Evolutionary conservation across 2,797 vertebrate genomes (phyloP), one percentile per base, ranked within the genome.

Genomic region (Tokudaia tokunoshimensis): DNA sequence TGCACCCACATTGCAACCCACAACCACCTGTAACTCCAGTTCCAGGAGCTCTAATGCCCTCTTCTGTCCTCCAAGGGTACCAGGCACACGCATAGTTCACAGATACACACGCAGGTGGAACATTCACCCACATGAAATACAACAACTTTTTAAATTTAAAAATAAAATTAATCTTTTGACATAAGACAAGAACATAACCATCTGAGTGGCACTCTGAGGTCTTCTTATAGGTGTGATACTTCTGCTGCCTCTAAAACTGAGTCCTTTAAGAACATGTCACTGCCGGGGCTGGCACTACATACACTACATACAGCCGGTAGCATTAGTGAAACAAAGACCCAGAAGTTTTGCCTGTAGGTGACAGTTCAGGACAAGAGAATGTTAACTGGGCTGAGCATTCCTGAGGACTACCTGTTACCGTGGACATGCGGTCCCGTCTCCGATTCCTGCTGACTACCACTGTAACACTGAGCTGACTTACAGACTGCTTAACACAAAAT

Each of bases 351-450:
- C 8, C 8, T 44, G 26, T 31, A 47, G 59, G 59, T 6, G 41
- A 47, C 82, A 84, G 41, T 47, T 79, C 61, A 65, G 29, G 41
- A 47, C 1, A 26, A 47, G 52, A n/a, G 63, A 24, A 14, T 7
- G 17, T 26, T 59, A 31, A 59, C 0, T 17, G 24, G 17, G 70
- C 52, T 2, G 52, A 44, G 24, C 50, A 41, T 44, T 89, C 52
- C 72, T 22, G 20, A 55, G 47, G 37, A 55, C 65, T 26, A 86
- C 13, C 17, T 7, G 26, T 37, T 70, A n/a, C 47, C 47, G 14
- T 3, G 22, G 19, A 1, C 67, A 24, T 1, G 7, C 0, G 2
- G 3, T 3, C 24, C 17, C n/a, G 12, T 74, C 37, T 44, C 70
- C 10, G 34, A 11, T 81, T 34, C 19, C 61, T 85, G 82, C 61